Evolutionary conservation across 2,113 vertebrate species (phyloP), one percentile per base, ranked within the genome.

Genomic region (Neolamprologus brichardi): DNA sequence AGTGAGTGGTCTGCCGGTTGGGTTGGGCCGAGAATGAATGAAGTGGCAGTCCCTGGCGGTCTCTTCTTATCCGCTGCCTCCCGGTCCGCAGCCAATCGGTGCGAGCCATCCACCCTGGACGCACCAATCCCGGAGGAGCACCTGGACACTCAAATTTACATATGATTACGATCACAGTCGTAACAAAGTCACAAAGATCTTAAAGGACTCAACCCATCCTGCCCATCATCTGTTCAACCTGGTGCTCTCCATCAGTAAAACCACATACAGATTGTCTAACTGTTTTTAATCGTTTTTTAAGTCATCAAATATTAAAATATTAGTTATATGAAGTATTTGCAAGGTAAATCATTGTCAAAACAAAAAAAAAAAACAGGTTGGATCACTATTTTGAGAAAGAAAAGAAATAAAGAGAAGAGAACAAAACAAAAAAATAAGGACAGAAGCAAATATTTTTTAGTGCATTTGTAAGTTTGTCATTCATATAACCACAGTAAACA

Each of bases 261-360:
- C 14, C 56, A 4, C 28, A 9, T 1, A 60, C 25, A 30, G 8
- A 30, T 4, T 32, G 28, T 18, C 56, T 17, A 60, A 60, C 1
- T 12, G 23, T 23, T 23, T 23, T 30, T 17, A 32, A 60, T 60
- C 1, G 10, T 10, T 30, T 32, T 10, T 60, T 32, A 3, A 60
- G 15, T 32, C 56, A 32, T 32, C 8, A 5, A 9, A 60, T 60
- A 60, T 60, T 58, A 58, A 58, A 9, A 51, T 51, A 3, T 51
- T 51, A 18, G 17, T 51, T 51, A 51, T 1, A 51, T 51, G 1
- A n/a, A 51, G 49, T 51, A 18, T 51, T 51, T 51, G 8, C 49
- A n/a, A 1, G 17, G 1, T 3, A 51, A 51, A 51, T 51, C 49
- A 18, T 4, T 51, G 49, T n/a, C 8, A 0, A 51, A n/a, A 51